Evolutionary conservation across 2,888 invertebrate species (phyloP), one percentile per base, ranked within the genome.

Genomic region (Drosophila borealis): DNA sequence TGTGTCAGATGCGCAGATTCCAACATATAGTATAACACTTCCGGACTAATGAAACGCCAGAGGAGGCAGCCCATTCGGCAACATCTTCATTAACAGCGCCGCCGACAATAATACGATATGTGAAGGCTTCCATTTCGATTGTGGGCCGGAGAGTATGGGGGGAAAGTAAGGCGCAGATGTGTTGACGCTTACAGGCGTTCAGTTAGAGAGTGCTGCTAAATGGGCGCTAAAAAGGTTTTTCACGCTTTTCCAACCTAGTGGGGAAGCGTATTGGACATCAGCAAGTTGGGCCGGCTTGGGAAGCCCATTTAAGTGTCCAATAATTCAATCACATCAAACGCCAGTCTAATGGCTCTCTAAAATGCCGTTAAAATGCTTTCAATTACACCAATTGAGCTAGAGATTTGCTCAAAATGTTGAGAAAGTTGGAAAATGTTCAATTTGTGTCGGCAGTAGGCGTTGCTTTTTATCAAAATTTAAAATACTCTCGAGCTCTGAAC

Each of bases 261-360:
- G 62, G 46, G 46, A 39, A 61, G 39, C 36, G 45, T 33, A 9
- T 39, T 62, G 46, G 48, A 64, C 59, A 60, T 67, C 49, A 46
- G 59, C 72, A 64, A 37, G 44, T 45, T 60, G 44, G 49, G 64
- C 59, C 66, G 76, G 67, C 64, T 61, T 46, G 51, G 68, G 80
- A 65, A 79, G 84, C 89, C 84, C 77, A 89, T 89, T 85, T 89
- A 85, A 89, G 84, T 89, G 85, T 89, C 88, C 85, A 89, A 89
- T 85, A 85, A 89, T 85, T 85, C 85, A 87, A 85, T 85, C 89
- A 84, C 87, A 79, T 85, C 74, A 88, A 81, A 81, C 87, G 79
- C 74, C 84, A 81, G 66, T 81, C 79, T 88, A 87, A 89, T 85
- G 77, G 72, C 69, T 33, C 84, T 44, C 72, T 67, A 76, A 83